Evolutionary conservation across 2,888 invertebrate genomes (phyloP), one percentile per base, ranked within the genome.

Genomic region (Lepidochitona cinerea): DNA sequence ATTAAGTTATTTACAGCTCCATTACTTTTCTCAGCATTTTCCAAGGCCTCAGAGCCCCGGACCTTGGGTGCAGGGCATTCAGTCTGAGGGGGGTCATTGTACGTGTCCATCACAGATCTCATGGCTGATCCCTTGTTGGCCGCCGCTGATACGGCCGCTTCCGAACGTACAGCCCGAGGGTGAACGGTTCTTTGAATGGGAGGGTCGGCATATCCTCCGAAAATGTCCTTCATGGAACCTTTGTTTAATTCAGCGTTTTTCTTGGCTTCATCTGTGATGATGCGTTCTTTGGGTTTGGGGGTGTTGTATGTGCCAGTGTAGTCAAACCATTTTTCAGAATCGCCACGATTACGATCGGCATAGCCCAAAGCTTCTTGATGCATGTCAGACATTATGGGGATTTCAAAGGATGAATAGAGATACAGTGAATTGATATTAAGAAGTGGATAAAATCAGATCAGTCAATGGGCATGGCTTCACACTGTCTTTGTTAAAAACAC

Each of bases 171-270:
- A 0, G 78, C 84, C 5, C 87, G 77, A 7, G 86, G 87, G 54
- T 87, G 87, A 33, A 85, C 37, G 18, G 65, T 74, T 35, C 82
- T 75, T 37, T 81, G 70, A 7, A 76, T n/a, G 0, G 83, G 81
- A 2, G 86, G 85, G 70, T 85, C 83, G 6, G 83, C 82, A 71
- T 87, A 86, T 1, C 86, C 87, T 4, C 82, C 83, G 83, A 87
- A 82, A 37, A 84, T 83, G 26, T 81, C 82, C 6, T 75, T 74
- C 85, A 87, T 86, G 36, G 78, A 79, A 9, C 87, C 87, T 68
- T 86, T 84, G 75, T 85, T 87, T 23, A 75, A 69, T 23, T 82
- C 81, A 0, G 84, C 84, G 52, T 81, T 83, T 67, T 75, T 77
- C 9, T 76, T 72, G 0, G 83, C 85, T 36, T 85, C 85, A 23